Conservation (phyloP, 2,113 vertebrate species). For the Crotophaga sulcirostris region DNA sequence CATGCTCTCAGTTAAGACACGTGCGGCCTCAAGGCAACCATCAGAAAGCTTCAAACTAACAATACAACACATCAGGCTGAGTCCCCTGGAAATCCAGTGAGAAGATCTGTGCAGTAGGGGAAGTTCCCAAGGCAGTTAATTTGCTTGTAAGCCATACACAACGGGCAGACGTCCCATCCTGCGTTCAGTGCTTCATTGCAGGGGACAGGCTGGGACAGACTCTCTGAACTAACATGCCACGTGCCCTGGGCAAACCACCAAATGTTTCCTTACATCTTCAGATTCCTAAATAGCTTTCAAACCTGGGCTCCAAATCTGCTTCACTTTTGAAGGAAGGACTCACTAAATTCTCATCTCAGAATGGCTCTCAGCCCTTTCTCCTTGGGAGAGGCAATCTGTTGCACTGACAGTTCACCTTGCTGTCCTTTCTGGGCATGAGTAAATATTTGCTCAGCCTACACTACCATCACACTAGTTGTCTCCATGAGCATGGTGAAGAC, state of each 20-base stretch:
- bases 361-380: neutral
- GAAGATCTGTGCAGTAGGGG: neutral
- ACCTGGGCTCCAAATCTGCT: neutral
- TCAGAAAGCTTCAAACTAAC: neutral
- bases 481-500: neutral
- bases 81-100: neutral
- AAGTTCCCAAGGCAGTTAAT: neutral
- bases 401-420: neutral
- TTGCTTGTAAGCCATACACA: neutral
- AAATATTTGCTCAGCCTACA: neutral
- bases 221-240: neutral
- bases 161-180: fast-evolving
- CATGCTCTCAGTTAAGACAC: fast-evolving
- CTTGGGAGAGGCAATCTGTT: neutral
- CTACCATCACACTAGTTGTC: neutral
- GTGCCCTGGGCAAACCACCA: neutral
- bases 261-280: neutral
- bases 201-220: neutral
- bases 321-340: neutral
- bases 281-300: neutral
- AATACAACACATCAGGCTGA: neutral
- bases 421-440: neutral
- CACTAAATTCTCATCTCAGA: neutral
- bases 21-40: neutral
- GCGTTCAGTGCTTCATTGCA: neutral